These are phyloP conservation scores for Drosophila serrata DNA, from an alignment of 1,140 invertebrate genomes.

Conservation along the genomic window DNA sequence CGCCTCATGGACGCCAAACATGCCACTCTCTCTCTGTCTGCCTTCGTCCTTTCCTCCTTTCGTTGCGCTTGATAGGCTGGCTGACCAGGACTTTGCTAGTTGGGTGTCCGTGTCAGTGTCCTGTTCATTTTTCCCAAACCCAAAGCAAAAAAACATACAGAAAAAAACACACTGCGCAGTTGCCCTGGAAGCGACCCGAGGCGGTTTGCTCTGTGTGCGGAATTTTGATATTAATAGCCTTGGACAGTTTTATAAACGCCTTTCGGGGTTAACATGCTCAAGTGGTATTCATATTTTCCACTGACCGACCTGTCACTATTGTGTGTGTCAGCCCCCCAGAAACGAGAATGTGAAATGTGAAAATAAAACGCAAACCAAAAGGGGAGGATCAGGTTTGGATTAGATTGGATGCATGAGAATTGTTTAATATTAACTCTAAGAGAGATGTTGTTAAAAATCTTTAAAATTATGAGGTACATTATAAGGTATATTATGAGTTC, in stretches of 20 bases:
- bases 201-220: slow-evolving; percentile 62
- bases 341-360: slow-evolving; percentile 18
- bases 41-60: not conserved
- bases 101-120: slow-evolving; percentile 53
- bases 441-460: too few species aligned
- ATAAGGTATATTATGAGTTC: too few species aligned
- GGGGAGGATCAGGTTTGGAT: slow-evolving; percentile 5
- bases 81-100: slow-evolving; percentile 67
- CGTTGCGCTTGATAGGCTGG: slow-evolving; percentile 74
- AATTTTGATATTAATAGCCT: slow-evolving; percentile 84
- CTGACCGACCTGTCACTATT: slow-evolving; percentile 82
- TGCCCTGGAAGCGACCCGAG: slow-evolving; percentile 26
- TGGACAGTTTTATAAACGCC: slow-evolving; percentile 84
- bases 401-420: not conserved
- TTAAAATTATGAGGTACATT: too few species aligned
- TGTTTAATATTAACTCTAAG: not conserved
- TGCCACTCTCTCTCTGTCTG: slow-evolving; percentile 50
- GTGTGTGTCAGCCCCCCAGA: slow-evolving; percentile 47
- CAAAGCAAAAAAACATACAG: slow-evolving; percentile 44
- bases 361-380: slow-evolving; percentile 41
- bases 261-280: slow-evolving; percentile 83
- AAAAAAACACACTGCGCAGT: slow-evolving; percentile 76
- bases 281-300: slow-evolving; percentile 84
- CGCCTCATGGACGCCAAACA: slow-evolving; percentile 82
- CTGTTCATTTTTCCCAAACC: slow-evolving; percentile 26